Evolutionary conservation across 2,888 invertebrate species (phyloP).

Genomic region (Nyleta sp.): DNA sequence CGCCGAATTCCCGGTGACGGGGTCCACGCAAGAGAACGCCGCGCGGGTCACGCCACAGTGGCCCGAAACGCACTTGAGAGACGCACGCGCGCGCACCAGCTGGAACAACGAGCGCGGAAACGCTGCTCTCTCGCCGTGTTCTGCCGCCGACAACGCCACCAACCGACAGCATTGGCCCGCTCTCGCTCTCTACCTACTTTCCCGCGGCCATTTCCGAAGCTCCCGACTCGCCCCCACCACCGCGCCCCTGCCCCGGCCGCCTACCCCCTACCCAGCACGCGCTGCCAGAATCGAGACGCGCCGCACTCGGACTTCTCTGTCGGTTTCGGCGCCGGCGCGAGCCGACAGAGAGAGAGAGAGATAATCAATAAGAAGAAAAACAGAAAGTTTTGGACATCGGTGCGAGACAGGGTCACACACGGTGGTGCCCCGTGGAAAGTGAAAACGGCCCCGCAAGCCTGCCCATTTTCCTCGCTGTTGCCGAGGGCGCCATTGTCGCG

Average conservation of each 20-base stretch:
- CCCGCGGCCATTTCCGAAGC: conserved; percentile 81
- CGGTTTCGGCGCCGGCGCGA: too few species aligned
- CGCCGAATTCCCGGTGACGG: too few species aligned
- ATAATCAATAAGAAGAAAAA: conserved; percentile 73
- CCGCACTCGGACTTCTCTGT: too few species aligned
- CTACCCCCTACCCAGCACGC: too few species aligned
- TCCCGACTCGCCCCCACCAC: conserved; percentile 63
- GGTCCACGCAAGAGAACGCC: too few species aligned
- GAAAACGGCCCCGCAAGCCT: conserved; percentile 45
- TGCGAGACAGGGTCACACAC: conserved; percentile 38
- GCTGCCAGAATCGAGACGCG: too few species aligned
- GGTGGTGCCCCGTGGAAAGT: conserved; percentile 57
- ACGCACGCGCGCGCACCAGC: conserved; percentile 51
- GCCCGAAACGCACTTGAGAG: conserved; percentile 33
- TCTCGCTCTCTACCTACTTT: conserved; percentile 78
- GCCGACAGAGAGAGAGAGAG: too few species aligned
- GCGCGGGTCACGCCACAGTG: conserved; percentile 48
- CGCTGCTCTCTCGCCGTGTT: conserved; percentile 21
- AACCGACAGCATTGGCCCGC: conserved; percentile 70
- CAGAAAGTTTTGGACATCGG: conserved; percentile 49
- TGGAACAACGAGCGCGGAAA: conserved; percentile 43
- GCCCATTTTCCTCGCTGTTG: conserved; percentile 57
- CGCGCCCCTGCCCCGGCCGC: too few species aligned
- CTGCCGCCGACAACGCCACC: conserved; percentile 52
- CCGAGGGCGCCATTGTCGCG: too few species aligned